Conservation (phyloP, 2,113 vertebrate species). For the Salvelinus sp. region DNA sequence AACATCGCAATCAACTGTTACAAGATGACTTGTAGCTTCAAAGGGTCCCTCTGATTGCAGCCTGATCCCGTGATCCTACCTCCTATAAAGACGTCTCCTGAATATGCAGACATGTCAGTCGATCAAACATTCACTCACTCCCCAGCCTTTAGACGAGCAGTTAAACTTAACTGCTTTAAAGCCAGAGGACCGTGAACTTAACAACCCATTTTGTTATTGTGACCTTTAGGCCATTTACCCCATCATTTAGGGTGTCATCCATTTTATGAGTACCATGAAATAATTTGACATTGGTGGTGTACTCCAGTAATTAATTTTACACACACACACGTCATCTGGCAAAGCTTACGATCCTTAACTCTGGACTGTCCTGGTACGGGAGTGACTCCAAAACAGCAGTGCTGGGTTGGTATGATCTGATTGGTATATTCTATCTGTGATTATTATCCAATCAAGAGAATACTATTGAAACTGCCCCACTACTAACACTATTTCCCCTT, state of each 20-base stretch:
- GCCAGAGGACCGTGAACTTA: constrained; percentile 27
- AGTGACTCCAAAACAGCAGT: constrained; percentile 22
- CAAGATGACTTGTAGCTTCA: constrained; percentile 21
- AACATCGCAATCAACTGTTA: neutral
- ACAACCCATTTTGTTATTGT: neutral
- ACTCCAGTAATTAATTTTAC: neutral
- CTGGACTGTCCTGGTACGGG: constrained; percentile 17
- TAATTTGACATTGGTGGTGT: neutral
- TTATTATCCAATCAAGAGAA: neutral
- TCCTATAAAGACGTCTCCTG: constrained; percentile 7
- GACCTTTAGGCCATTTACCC: constrained; percentile 26
- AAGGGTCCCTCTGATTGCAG: constrained; percentile 5
- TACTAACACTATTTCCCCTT: no score
- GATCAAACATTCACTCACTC: constrained; percentile 27
- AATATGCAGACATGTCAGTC: constrained; percentile 3
- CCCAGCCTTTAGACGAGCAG: constrained; percentile 2
- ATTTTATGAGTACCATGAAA: constrained; percentile 16
- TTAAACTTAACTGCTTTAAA: constrained; percentile 33
- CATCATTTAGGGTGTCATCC: constrained; percentile 36
- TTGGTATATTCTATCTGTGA: neutral
- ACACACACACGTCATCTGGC: neutral
- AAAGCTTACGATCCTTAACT: constrained; percentile 26
- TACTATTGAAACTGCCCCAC: neutral
- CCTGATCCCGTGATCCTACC: constrained; percentile 15
- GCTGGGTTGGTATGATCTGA: constrained; percentile 44